A percentile compares a stretch with the other conserved stretches of the same genome.
phyloP scores from a whole-genome alignment of 2,797 vertebrate genomes.

The Podargus strigoides region DNA sequence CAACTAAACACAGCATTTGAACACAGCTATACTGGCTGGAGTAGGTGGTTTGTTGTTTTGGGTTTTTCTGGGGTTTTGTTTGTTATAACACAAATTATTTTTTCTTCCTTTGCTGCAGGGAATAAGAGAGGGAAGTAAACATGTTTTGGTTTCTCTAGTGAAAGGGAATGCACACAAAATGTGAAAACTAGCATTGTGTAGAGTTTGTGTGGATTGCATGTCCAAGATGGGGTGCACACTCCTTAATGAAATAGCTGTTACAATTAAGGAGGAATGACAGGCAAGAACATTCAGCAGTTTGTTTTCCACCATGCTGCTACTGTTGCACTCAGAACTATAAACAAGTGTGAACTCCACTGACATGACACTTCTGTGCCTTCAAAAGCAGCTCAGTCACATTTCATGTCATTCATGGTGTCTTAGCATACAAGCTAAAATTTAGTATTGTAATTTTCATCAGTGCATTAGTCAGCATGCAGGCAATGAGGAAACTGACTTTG shows the following conservation, averaged over 20 bases:
- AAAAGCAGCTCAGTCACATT: neutral
- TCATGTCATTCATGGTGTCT: neutral
- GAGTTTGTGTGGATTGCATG: neutral
- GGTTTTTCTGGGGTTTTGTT: neutral
- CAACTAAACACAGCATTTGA: neutral
- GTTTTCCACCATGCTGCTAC: neutral
- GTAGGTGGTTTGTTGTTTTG: neutral
- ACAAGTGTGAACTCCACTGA: neutral
- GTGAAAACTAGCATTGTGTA: neutral
- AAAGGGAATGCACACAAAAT: neutral
- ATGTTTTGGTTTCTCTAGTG: neutral
- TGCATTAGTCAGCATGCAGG: neutral
- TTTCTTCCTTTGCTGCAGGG: neutral
- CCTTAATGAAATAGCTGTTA: neutral
- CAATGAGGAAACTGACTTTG: neutral
- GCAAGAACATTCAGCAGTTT: neutral
- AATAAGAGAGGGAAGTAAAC: neutral
- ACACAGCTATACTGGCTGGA: neutral
- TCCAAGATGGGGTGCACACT: neutral
- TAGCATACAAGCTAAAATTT: neutral
- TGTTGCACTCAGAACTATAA: neutral
- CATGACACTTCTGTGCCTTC: neutral
- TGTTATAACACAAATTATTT: neutral
- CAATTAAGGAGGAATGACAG: neutral
- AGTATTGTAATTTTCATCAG: neutral